Evolutionary conservation across 2,113 vertebrate species (phyloP).

Genomic region (Barnardius zonarius): DNA sequence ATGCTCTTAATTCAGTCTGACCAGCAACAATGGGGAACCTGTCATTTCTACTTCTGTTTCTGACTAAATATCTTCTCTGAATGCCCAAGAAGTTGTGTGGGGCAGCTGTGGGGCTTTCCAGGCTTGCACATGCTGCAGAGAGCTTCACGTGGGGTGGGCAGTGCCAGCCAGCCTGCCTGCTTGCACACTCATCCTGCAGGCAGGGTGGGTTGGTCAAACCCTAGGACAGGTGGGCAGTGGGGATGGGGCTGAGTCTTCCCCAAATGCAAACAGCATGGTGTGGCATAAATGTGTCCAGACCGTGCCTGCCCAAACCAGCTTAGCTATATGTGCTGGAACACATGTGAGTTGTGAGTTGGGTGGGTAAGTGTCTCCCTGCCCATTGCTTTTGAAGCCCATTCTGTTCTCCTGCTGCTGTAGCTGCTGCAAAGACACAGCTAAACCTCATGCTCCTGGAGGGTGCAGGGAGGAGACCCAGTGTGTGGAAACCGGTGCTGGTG

Average conservation of each 20-base stretch:
- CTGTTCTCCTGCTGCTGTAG: not conserved
- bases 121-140: not conserved
- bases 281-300: rapidly evolving
- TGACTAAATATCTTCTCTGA: not conserved
- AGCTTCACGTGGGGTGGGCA: not conserved
- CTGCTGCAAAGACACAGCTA: not conserved
- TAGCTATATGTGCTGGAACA: not conserved
- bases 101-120: not conserved
- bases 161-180: not conserved
- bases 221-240: not conserved
- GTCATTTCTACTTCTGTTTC: not conserved
- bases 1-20: not conserved
- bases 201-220: not conserved
- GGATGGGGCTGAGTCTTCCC: not conserved
- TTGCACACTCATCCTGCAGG: rapidly evolving
- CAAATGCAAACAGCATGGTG: not conserved
- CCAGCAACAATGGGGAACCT: rapidly evolving
- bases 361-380: not conserved
- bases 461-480: not conserved
- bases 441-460: not conserved
- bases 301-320: not conserved
- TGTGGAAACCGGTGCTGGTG: not conserved
- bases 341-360: rapidly evolving
- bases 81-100: not conserved
- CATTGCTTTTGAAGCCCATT: not conserved